Evolutionary conservation across 1,140 invertebrate species (phyloP), one percentile per base, ranked within the genome.

Genomic region (Cylas formicarius): DNA sequence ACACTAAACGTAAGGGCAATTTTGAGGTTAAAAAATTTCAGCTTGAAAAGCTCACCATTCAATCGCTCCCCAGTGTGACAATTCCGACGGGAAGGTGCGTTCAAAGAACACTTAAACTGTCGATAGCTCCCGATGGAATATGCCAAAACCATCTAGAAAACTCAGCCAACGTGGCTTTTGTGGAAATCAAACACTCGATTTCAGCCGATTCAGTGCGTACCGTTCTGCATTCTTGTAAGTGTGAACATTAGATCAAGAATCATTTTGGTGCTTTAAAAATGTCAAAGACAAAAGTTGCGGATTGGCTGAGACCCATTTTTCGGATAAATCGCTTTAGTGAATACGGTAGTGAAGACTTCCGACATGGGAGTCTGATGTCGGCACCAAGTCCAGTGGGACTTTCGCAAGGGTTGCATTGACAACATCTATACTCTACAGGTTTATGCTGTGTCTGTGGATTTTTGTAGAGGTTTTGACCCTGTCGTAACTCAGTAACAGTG

Each of bases 21-120:
- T n/a, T 23, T 21, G 4, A 10, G 11, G 6, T 21, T 16, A 26
- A 39, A 31, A 20, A 10, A 4, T 35, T 17, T 4, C 4, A 50
- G 41, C n/a, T 48, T 19, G 19, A 47, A 27, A 50, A 54, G 41
- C 28, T 60, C 27, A 39, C 35, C 8, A 36, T 60, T 10, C 52
- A 60, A 42, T 10, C 42, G 7, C 18, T 60, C 22, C 55, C 56
- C 7, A 39, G 48, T 1, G 42, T 60, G 5, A 26, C 49, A 24
- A 56, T 60, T 21, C 17, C 24, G 14, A 22, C 26, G 43, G 17
- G 32, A 22, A 14, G 53, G n/a, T 19, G 32, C 0, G 27, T 52
- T 1, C 54, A 44, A 18, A 38, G 24, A 26, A 24, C 52, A 2
- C 28, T 50, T 16, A 38, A 54, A 17, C 49, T 60, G 14, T 31